Base-by-base conservation (phyloP, 2,113 vertebrate genomes). In the Solea senegalensis region DNA sequence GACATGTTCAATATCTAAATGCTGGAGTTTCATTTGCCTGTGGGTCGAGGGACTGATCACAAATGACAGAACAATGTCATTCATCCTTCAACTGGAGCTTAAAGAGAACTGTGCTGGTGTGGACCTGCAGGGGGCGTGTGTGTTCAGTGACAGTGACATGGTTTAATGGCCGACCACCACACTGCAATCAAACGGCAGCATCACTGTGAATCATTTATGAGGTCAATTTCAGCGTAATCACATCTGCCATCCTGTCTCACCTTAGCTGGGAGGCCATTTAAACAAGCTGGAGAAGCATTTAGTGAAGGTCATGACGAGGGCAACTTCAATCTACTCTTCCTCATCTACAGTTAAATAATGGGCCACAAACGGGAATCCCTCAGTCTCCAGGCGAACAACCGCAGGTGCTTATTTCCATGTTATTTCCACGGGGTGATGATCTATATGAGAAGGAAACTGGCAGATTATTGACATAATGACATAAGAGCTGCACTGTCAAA, bases 181-280 rank as follows among this genome's bases (percentile, higher is more conserved):
- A 68, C 51, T 39, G 59, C 52, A 70, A 61, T 74, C 39, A 52
- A 70, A 13, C 54, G 51, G 60, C 53, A 28, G 65, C 48, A 62
- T 79, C 45, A 65, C 28, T 82, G 40, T 72, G 71, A 72, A 74
- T 82, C 69, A 72, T 76, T 76, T 71, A 82, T 66, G 71, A 80
- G 65, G 76, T 76, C 39, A 74, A 41, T 51, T 65, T 66, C 65
- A 80, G 49, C 2, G 4, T 73, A 83, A 76, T 68, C 69, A 60
- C 44, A 34, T 50, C 69, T 61, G 46, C 68, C 51, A 66, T 81
- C 72, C 34, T 65, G 43, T 28, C 64, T 72, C 65, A 65, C 51
- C 78, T 75, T 46, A 44, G 70, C 44, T 53, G 6, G 53, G 21
- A 62, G 58, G 54, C 54, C 34, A 50, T 74, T 74, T 54, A 69